phyloP scores from a whole-genome alignment of 2,113 vertebrate genomes.

The Cephalopterus ornatus region DNA sequence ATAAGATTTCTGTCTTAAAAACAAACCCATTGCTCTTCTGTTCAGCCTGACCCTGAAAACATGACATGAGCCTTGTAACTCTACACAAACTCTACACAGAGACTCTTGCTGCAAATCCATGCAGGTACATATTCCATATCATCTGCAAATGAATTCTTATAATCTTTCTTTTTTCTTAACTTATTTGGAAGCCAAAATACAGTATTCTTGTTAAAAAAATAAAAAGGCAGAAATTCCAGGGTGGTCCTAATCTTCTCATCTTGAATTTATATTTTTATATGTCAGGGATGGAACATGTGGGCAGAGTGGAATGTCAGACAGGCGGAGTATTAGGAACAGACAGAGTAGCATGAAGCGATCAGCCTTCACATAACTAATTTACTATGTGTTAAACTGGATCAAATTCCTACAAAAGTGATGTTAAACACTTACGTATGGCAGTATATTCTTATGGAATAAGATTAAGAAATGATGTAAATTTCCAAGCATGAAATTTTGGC shows the following conservation, averaged over 20 bases:
- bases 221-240: neutral
- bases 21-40: neutral
- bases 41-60: neutral
- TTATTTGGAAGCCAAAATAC: neutral
- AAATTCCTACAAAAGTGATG: conserved; percentile 40
- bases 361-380: conserved; percentile 31
- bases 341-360: neutral
- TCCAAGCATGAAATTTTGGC: conserved; percentile 29
- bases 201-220: neutral
- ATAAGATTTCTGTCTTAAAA: neutral
- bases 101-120: neutral
- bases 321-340: conserved; percentile 19
- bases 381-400: conserved; percentile 54
- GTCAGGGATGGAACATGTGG: conserved; percentile 26
- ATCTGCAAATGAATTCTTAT: neutral
- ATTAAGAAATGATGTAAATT: conserved; percentile 56
- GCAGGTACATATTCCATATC: neutral
- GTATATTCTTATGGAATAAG: conserved; percentile 39
- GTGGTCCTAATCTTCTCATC: conserved; percentile 36
- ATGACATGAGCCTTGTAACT: neutral
- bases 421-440: conserved; percentile 54
- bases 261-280: conserved; percentile 20
- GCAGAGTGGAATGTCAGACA: conserved; percentile 42
- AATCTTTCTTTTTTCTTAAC: neutral
- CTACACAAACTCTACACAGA: neutral